Conservation (phyloP, 2,888 invertebrate species). For the Apotomis capreana region DNA sequence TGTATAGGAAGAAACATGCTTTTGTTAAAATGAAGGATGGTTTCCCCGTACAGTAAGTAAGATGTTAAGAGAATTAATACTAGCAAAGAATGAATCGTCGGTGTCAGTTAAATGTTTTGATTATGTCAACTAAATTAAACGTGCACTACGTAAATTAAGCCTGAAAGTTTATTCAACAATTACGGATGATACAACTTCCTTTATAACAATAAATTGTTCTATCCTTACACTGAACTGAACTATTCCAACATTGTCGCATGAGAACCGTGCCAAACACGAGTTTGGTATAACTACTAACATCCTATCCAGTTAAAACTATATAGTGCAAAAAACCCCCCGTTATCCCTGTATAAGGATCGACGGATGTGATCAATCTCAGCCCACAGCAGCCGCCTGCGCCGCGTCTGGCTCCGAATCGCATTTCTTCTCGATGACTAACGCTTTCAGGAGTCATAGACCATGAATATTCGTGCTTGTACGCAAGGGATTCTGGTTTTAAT, state of each 20-base stretch:
- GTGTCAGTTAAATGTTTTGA: too few relatives aligned
- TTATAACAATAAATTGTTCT: too few relatives aligned
- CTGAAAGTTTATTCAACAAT: too few relatives aligned
- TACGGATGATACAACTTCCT: too few relatives aligned
- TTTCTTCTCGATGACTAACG: constrained; percentile 40
- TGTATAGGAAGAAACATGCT: too few relatives aligned
- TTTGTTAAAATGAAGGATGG: too few relatives aligned
- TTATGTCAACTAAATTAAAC: too few relatives aligned
- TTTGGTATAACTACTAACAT: constrained; percentile 26
- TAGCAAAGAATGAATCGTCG: too few relatives aligned
- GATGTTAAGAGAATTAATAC: too few relatives aligned
- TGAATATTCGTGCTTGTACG: constrained; percentile 28
- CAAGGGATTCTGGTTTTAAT: constrained; percentile 9
- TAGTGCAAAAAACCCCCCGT: constrained; percentile 13
- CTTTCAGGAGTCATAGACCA: constrained; percentile 26
- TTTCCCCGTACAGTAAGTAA: too few relatives aligned
- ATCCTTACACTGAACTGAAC: not conserved
- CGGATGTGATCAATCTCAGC: constrained; percentile 40
- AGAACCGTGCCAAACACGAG: constrained; percentile 10
- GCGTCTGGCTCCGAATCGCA: constrained; percentile 26
- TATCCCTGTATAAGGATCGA: constrained; percentile 38
- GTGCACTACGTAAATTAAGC: too few relatives aligned
- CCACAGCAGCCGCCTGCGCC: constrained; percentile 33
- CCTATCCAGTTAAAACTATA: constrained; percentile 10
- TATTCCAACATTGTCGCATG: not conserved